Evolutionary conservation across 2,113 vertebrate genomes (phyloP).

Genomic region (Meriones unguiculatus): DNA sequence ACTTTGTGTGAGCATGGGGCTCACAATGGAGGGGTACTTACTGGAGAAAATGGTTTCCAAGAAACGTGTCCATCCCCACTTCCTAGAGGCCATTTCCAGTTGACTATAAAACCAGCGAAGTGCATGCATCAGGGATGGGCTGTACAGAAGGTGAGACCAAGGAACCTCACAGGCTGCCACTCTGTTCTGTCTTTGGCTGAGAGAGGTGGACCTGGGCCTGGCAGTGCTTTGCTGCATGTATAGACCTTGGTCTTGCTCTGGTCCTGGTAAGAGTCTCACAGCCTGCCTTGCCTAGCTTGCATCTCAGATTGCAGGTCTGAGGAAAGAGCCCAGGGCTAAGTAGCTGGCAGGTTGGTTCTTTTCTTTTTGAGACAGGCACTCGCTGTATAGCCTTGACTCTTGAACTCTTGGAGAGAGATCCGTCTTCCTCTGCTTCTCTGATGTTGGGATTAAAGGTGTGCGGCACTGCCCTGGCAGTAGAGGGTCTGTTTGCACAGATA

Average conservation of each 20-base stretch:
- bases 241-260: neutral
- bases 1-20: neutral
- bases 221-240: neutral
- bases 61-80: neutral
- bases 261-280: neutral
- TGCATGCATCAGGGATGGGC: neutral
- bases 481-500: neutral
- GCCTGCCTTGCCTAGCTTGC: neutral
- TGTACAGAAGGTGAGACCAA: no score
- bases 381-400: neutral
- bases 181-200: neutral
- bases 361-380: neutral
- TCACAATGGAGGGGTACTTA: neutral
- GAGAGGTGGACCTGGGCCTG: neutral
- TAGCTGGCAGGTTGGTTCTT: neutral
- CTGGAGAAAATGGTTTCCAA: neutral
- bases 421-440: neutral
- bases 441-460: neutral
- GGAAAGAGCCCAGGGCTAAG: neutral
- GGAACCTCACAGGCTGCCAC: no score
- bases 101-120: neutral
- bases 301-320: neutral
- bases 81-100: neutral
- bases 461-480: neutral
- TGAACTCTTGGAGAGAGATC: neutral